Evolutionary conservation across 2,888 invertebrate genomes (phyloP).

Genomic region (Poecilus cupreus): DNA sequence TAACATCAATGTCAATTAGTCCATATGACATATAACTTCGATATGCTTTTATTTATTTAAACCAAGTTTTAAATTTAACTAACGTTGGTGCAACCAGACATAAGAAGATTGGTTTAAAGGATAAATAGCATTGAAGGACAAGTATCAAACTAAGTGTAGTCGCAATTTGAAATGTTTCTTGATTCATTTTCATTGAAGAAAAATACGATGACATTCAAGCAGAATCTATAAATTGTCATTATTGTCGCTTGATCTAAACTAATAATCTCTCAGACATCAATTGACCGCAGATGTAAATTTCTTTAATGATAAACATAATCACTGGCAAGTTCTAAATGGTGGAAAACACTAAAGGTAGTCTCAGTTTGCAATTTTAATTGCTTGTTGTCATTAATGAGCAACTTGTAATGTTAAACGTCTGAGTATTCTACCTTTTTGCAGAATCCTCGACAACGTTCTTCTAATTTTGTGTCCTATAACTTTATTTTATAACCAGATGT

Average conservation of each 20-base stretch:
- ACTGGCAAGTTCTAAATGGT: background rate
- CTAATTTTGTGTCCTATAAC: conserved; percentile 16
- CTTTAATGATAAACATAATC: conserved; percentile 4
- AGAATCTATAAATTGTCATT: background rate
- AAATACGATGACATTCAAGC: background rate
- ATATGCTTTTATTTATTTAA: no score
- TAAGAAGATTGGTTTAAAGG: no score
- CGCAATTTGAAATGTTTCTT: no score
- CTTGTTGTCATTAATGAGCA: conserved; percentile 21
- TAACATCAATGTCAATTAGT: no score
- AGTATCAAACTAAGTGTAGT: no score
- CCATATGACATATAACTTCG: no score
- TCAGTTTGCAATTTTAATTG: conserved; percentile 30
- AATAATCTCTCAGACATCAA: conserved; percentile 7
- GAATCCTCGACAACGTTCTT: background rate
- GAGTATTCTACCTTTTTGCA: background rate
- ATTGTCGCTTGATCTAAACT: background rate
- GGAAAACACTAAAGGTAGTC: background rate
- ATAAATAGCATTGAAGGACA: no score
- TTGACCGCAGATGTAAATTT: background rate
- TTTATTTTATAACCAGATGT: conserved; percentile 33
- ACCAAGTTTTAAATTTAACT: no score
- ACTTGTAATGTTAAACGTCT: background rate
- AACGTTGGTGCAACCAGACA: no score
- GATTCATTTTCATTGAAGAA: no score